Evolutionary conservation across 2,888 invertebrate species (phyloP).

Genomic region (Drosophila lacicola): DNA sequence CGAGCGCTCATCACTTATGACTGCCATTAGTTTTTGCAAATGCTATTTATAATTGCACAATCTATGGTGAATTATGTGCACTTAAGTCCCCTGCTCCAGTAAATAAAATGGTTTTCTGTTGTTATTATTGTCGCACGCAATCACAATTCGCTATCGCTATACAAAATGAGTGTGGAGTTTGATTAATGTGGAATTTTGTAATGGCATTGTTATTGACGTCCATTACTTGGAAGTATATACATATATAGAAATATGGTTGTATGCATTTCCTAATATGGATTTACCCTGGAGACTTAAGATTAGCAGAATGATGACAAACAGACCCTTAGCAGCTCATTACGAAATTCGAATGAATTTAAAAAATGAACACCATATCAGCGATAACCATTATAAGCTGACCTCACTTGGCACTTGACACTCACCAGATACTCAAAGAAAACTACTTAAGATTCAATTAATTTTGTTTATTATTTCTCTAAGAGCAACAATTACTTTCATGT

Average conservation of each 20-base stretch:
- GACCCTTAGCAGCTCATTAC: not conserved
- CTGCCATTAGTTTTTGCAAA: conserved; percentile 24
- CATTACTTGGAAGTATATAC: not conserved
- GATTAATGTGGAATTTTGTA: conserved; percentile 8
- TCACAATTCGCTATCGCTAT: conserved; percentile 16
- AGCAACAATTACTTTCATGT: conserved; percentile 11
- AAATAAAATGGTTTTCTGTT: conserved; percentile 24
- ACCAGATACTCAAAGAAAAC: not conserved
- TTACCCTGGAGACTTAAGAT: not conserved
- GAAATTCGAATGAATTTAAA: not conserved
- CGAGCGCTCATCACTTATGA: conserved; percentile 13
- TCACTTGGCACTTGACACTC: not conserved
- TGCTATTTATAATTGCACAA: conserved; percentile 18
- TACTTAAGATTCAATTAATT: not conserved
- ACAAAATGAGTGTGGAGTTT: conserved; percentile 11
- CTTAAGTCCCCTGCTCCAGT: conserved; percentile 6
- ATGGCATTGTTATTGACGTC: conserved; percentile 10
- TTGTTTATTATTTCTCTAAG: conserved; percentile 15
- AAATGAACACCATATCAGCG: not conserved
- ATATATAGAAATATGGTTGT: no score
- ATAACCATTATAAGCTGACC: not conserved
- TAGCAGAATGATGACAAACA: no score
- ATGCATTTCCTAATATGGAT: not conserved
- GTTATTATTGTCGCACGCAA: conserved; percentile 41
- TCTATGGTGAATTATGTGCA: conserved; percentile 11